Base-by-base conservation (phyloP, 1,140 invertebrate species). In the Phocides pigmalion region DNA sequence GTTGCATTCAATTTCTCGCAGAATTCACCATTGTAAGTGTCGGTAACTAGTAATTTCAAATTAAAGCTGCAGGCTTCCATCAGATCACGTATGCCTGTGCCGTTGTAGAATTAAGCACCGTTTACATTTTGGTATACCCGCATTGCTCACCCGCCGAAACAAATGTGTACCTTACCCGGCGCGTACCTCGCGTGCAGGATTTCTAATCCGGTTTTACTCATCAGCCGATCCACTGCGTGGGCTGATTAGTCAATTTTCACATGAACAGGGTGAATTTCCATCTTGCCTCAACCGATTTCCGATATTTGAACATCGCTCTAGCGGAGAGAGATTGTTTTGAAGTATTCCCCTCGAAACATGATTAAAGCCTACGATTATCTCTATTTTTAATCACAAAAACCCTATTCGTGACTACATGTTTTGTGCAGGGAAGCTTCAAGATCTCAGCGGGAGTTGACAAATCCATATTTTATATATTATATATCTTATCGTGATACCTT, bases 81-180 rank as follows among this genome's bases (percentile, higher is more conserved):
- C 50, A 19, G 58, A 66, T 66, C 66, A 72, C 64, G 64, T 65
- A 64, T 66, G 73, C 70, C 71, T 42, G 62, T 59, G 56, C 65
- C 56, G 63, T 62, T 70, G 71, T 69, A 74, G 72, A 66, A 71
- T 67, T 56, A 66, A 64, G 61, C 62, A 47, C 32, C 70, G 70
- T 73, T 68, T 69, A 76, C 68, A 71, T 68, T 76, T 67, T 70
- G 15, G 9, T 51, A 20, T 65, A 56, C 53, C 42, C 49, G 49
- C 16, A 51, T 51, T 15, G 49, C 65, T 59, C 66, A 32, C 35
- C 49, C 39, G 46, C 54, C 68, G 64, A 71, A 76, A 71, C 70
- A 69, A 74, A 74, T 76, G 74, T 76, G 74, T 76, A 76, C 71
- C 73, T 76, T 74, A 64, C 64, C 64, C 63, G 54, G 58, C 32